Conservation (phyloP, 1,140 invertebrate genomes). For the Protaetia brevitarsis region DNA sequence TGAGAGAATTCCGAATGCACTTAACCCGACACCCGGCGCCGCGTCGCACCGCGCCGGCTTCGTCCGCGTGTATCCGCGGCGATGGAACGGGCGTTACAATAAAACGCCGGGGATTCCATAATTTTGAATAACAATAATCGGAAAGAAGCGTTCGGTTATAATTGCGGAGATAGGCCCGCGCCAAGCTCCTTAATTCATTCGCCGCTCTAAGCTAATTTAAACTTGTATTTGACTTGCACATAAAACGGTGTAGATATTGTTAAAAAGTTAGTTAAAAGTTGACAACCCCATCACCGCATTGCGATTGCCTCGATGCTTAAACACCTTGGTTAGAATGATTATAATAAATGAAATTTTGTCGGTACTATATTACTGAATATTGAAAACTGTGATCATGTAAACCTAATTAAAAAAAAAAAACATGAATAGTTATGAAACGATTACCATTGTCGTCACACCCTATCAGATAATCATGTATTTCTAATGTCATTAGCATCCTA, state of each 20-base stretch:
- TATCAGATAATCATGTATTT: too few relatives aligned
- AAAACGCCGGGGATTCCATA: conserved; percentile 45
- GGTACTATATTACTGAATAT: too few relatives aligned
- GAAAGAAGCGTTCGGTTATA: conserved; percentile 44
- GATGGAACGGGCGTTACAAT: conserved; percentile 47
- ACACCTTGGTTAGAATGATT: too few relatives aligned
- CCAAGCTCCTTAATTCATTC: conserved; percentile 47
- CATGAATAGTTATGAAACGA: too few relatives aligned
- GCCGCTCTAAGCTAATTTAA: conserved; percentile 46
- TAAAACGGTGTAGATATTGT: conserved; percentile 48
- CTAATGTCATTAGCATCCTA: too few relatives aligned
- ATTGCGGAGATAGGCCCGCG: conserved; percentile 47
- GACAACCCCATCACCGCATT: conserved; percentile 35
- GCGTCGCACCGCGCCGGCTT: neutral
- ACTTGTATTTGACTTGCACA: conserved; percentile 49
- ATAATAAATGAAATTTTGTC: too few relatives aligned
- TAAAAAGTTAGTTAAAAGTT: conserved; percentile 47
- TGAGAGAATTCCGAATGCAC: conserved; percentile 26
- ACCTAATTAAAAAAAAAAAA: too few relatives aligned
- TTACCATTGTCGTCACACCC: too few relatives aligned
- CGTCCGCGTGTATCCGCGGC: neutral
- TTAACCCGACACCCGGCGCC: conserved; percentile 19
- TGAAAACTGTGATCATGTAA: too few relatives aligned
- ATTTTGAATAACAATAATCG: conserved; percentile 49
- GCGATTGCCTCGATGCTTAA: conserved; percentile 22